Base-by-base conservation (phyloP, 2,113 vertebrate genomes). In the Numida meleagris region DNA sequence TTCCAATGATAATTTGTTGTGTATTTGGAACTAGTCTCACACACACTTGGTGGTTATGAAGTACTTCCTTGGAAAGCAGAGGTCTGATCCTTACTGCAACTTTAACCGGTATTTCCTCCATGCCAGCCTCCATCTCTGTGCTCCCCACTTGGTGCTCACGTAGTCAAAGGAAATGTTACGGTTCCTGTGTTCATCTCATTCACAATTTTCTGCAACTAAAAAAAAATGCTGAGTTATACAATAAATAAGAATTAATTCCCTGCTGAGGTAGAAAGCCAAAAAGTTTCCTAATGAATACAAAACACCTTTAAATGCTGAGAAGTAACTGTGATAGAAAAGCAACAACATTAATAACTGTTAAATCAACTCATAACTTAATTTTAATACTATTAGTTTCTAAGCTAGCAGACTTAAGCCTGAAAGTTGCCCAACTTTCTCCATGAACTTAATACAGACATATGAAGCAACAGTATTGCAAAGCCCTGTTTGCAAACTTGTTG, bases 21-120 rank as follows among this genome's bases (percentile, higher is more conserved):
- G 98, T 97, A 53, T 97, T 98, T 50, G 98, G 98, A 29, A 98
- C 96, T 90, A 97, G 92, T 66, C 98, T 97, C 62, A 99, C 98
- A 91, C 99, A 99, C 58, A 97, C 98, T 97, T 97, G 98, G 84
- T 99, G 98, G 67, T 97, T 97, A 94, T 98, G 98, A 94, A 99
- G 98, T 62, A 99, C 82, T 96, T 99, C 99, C 91, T 96, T 98
- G 46, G 97, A 98, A 20, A 99, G 98, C 57, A 99, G 97, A 82
- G 99, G 99, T 65, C 99, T 98, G 92, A 99, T 93, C 67, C 99
- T 98, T 83, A 99, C 97, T 82, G 98, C 99, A 53, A 99, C 99
- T 93, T 98, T 98, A 62, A 99, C 95, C 68, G 98, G 97, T 81
- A 98, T 98, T 90, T 99, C 98, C 82, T 96, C 98, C 98, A 98